These are phyloP conservation scores for Neopipo cinnamomea DNA, from an alignment of 2,113 vertebrate species.

Conservation along the genomic window DNA sequence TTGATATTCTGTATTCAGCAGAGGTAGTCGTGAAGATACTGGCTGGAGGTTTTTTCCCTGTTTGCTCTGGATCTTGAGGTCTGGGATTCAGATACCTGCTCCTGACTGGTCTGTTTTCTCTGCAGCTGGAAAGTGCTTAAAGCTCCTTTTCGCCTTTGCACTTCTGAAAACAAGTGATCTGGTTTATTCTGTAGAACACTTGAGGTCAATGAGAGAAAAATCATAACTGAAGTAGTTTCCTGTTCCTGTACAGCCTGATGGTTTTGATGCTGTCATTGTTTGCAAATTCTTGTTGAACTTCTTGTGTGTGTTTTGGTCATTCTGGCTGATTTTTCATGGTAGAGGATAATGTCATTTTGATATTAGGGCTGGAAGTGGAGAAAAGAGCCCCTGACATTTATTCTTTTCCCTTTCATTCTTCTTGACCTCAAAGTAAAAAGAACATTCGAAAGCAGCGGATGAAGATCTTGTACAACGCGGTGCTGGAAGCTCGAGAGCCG, in stretches of 20 bases:
- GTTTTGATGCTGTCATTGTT: background rate
- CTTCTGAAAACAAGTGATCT: background rate
- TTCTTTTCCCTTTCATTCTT: background rate
- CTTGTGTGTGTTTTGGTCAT: background rate
- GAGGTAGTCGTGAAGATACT: background rate
- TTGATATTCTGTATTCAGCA: background rate
- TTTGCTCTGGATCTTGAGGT: background rate
- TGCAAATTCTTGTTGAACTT: background rate
- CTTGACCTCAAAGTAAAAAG: constrained; percentile 85
- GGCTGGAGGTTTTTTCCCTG: background rate
- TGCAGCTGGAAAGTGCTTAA: background rate
- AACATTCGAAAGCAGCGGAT: constrained; percentile 93
- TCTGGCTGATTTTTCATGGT: background rate
- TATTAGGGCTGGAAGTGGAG: background rate
- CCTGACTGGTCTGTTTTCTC: background rate
- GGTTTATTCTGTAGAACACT: background rate
- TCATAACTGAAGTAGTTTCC: background rate
- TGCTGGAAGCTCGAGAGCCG: constrained; percentile 89
- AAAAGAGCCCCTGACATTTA: background rate
- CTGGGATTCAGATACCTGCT: background rate
- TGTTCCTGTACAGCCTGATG: background rate
- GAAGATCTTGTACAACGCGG: constrained; percentile 89
- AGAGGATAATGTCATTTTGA: background rate
- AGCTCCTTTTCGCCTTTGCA: background rate
- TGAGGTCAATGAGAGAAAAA: background rate